Conservation (phyloP, 30 jellyfish, hydroid and myxozoan genomes). For the Calvadosia cruxmelitensis region DNA sequence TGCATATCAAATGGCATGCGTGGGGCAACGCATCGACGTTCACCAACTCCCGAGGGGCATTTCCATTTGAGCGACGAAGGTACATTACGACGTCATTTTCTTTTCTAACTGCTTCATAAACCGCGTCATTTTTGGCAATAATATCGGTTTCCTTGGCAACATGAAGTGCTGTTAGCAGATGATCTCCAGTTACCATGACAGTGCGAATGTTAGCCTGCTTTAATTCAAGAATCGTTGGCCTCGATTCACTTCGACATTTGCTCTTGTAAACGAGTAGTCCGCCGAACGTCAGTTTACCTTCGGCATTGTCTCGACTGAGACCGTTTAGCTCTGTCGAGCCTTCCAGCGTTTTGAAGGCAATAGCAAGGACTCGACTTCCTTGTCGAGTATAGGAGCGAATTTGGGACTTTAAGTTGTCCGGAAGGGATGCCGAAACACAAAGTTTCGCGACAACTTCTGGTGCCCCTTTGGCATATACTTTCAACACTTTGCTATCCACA, state of each 20-base stretch:
- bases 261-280: conserved; percentile 28
- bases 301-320: conserved; percentile 10
- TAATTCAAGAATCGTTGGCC: conserved; percentile 4
- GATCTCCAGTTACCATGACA: conserved; percentile 54
- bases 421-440: conserved; percentile 3
- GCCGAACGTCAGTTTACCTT: conserved; percentile 13
- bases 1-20: background rate
- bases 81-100: background rate
- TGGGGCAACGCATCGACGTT: background rate
- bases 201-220: conserved; percentile 24
- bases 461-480: conserved; percentile 28
- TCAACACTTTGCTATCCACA: background rate
- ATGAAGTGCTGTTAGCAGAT: conserved; percentile 27
- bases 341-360: conserved; percentile 11
- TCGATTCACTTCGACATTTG: conserved; percentile 7
- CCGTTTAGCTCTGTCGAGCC: background rate
- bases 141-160: conserved; percentile 23
- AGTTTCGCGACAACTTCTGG: conserved; percentile 21
- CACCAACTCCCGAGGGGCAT: background rate
- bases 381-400: conserved; percentile 1
- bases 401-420: conserved; percentile 7
- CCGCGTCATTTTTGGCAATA: background rate
- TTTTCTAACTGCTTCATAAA: too few species aligned
- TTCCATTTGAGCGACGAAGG: background rate
- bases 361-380: conserved; percentile 36